Evolutionary conservation across 2,797 vertebrate genomes (phyloP).

Genomic region (Cossypha niveicapilla): DNA sequence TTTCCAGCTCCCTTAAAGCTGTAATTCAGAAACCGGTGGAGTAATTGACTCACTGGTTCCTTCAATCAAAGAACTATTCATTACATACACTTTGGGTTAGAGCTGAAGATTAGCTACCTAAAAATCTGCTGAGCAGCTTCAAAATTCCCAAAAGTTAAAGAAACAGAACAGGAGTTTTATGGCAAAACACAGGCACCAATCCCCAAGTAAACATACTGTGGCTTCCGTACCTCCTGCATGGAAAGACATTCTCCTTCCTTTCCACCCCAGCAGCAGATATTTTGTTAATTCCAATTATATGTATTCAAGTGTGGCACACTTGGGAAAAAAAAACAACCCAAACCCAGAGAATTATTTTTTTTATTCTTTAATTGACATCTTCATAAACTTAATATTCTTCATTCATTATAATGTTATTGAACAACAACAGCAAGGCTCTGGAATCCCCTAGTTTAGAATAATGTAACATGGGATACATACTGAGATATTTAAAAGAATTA

Average conservation of each 20-base stretch:
- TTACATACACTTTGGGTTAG: neutral
- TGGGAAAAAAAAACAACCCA: neutral
- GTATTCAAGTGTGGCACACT: neutral
- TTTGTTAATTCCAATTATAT: neutral
- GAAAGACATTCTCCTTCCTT: neutral
- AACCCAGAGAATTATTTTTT: neutral
- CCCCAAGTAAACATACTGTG: neutral
- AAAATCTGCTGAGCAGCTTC: neutral
- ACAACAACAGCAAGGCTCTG: neutral
- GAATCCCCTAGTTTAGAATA: neutral
- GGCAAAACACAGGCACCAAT: neutral
- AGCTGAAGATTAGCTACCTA: neutral
- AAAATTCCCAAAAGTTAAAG: neutral
- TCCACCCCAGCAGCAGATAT: neutral
- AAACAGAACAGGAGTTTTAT: neutral
- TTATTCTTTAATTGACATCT: neutral
- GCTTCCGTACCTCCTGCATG: neutral
- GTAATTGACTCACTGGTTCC: neutral
- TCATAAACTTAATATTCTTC: neutral
- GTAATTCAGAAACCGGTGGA: neutral
- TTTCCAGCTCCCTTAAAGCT: neutral
- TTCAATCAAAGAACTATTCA: neutral
- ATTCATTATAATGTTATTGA: neutral
- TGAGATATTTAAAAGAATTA: neutral
- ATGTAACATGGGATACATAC: neutral